Conservation (phyloP, 2,113 vertebrate species). For the Cavia aperea region DNA sequence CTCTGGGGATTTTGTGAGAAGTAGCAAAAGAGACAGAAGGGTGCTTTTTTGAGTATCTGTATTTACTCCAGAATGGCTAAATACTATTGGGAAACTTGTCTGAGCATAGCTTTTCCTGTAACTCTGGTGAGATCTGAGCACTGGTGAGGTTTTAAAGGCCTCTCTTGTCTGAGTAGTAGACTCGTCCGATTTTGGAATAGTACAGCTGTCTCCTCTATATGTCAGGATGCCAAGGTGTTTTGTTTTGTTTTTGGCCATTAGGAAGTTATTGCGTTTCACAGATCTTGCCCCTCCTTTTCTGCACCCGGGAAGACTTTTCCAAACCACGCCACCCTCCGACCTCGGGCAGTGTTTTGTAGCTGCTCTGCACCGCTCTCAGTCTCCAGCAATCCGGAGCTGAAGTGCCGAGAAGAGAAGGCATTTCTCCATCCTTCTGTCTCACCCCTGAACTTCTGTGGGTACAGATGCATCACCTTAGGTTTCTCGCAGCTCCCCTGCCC, state of each 20-base stretch:
- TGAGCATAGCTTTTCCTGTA: neutral
- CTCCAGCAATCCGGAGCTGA: neutral
- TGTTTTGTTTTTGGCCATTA: neutral
- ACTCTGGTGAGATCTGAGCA: neutral
- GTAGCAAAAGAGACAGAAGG: neutral
- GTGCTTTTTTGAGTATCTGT: neutral
- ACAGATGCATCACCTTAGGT: neutral
- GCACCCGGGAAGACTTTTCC: neutral
- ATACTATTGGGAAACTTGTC: neutral
- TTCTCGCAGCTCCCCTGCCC: neutral
- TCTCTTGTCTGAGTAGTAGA: neutral
- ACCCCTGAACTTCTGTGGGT: neutral
- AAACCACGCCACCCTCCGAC: neutral
- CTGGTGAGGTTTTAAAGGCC: neutral
- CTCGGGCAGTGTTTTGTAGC: neutral
- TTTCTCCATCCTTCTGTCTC: neutral
- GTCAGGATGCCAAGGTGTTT: neutral
- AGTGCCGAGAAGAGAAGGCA: neutral
- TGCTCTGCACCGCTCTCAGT: neutral
- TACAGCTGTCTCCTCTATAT: neutral
- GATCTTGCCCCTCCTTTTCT: neutral
- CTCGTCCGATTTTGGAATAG: too few relatives aligned
- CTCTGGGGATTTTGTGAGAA: neutral
- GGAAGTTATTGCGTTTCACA: neutral
- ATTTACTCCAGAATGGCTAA: neutral